These are phyloP conservation scores for Cantharis rustica DNA, from an alignment of 2,888 invertebrate species.

Conservation along the genomic window DNA sequence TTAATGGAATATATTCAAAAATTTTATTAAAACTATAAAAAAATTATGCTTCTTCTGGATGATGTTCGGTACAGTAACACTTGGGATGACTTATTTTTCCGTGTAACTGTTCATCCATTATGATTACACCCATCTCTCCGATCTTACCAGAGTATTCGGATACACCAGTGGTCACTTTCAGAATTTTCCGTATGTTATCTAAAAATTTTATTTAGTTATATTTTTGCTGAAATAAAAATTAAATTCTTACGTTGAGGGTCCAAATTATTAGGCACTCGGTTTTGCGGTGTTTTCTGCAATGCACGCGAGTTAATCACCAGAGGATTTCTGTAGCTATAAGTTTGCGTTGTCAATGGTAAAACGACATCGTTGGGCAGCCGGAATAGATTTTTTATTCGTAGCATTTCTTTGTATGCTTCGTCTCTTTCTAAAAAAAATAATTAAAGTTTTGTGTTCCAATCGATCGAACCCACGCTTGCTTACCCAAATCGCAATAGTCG, in stretches of 20 bases:
- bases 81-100: slow-evolving; percentile 44
- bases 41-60: neutral
- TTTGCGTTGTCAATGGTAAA: slow-evolving; percentile 26
- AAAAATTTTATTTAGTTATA: slow-evolving; percentile 1
- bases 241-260: slow-evolving; percentile 10
- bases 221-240: neutral
- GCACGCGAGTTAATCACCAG: slow-evolving; percentile 16
- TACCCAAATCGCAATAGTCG: slow-evolving; percentile 61
- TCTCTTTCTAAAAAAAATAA: slow-evolving; percentile 5
- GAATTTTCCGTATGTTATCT: slow-evolving; percentile 46
- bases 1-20: neutral
- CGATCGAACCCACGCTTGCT: neutral
- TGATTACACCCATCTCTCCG: slow-evolving; percentile 54
- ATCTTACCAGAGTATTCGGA: slow-evolving; percentile 55
- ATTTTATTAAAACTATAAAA: neutral
- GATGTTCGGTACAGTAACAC: neutral
- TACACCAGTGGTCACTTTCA: slow-evolving; percentile 57
- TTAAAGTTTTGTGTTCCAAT: too few species aligned
- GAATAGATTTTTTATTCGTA: slow-evolving; percentile 10
- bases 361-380: slow-evolving; percentile 24
- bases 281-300: neutral
- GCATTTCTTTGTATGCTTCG: slow-evolving; percentile 12
- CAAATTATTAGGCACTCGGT: slow-evolving; percentile 10
- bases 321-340: slow-evolving; percentile 26
- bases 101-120: slow-evolving; percentile 57